These are phyloP conservation scores for Nephrotoma flavescens DNA, from an alignment of 2,888 invertebrate genomes.

Conservation along the genomic window DNA sequence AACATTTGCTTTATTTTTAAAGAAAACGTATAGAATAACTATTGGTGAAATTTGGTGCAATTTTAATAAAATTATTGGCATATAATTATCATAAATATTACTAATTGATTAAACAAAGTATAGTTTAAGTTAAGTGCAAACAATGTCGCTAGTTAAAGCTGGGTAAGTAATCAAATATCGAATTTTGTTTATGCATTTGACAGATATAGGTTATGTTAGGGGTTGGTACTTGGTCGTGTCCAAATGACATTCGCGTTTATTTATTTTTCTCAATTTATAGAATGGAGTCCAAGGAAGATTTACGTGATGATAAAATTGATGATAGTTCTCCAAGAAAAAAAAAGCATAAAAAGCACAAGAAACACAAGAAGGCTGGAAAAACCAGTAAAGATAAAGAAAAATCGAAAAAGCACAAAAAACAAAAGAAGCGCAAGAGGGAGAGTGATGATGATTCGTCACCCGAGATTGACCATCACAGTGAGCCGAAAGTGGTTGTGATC, in stretches of 20 bases:
- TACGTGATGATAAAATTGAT: conserved; percentile 18
- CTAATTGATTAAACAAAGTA: background rate
- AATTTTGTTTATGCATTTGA: background rate
- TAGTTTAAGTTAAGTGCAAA: background rate
- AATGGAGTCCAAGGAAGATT: conserved; percentile 7
- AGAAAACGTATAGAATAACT: background rate
- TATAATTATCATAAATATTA: background rate
- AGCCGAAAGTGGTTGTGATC: conserved; percentile 31
- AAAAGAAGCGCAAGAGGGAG: conserved; percentile 36
- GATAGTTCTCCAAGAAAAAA: conserved; percentile 30
- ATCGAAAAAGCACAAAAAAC: conserved; percentile 46
- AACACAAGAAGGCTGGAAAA: conserved; percentile 48
- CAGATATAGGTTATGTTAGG: background rate
- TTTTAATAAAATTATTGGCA: background rate
- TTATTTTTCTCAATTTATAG: background rate
- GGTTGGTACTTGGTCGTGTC: background rate
- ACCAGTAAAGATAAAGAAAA: conserved; percentile 38
- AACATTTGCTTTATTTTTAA: background rate
- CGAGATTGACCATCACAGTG: conserved; percentile 27
- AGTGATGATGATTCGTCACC: conserved; percentile 21
- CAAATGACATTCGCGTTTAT: background rate
- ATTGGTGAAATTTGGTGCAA: background rate
- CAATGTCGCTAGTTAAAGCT: background rate
- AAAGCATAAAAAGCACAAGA: conserved; percentile 47
- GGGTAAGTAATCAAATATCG: background rate